phyloP scores from a whole-genome alignment of 2,797 vertebrate species.

The Limosa lapponica region DNA sequence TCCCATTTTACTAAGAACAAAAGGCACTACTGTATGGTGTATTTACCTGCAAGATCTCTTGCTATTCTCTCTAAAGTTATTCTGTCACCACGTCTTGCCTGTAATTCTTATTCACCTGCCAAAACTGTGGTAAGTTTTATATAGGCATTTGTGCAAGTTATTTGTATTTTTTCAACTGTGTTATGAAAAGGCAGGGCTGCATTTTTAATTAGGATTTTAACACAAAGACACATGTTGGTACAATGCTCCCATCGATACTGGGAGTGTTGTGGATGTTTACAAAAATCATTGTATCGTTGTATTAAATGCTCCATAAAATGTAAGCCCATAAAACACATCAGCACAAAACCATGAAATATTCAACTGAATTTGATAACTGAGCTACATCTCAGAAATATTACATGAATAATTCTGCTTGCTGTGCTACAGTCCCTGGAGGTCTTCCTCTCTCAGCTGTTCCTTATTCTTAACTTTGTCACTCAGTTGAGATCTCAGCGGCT shows the following conservation, averaged over 20 bases:
- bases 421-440: not conserved
- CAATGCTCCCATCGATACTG: not conserved
- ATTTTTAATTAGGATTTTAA: not conserved
- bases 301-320: not conserved
- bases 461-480: not conserved
- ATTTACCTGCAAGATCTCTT: not conserved
- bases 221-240: not conserved
- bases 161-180: not conserved
- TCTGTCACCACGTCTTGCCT: not conserved
- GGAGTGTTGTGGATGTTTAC: not conserved
- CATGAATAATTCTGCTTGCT: not conserved
- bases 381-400: not conserved
- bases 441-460: not conserved
- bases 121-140: not conserved
- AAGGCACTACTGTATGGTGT: not conserved
- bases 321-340: not conserved
- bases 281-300: not conserved
- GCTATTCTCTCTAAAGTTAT: not conserved
- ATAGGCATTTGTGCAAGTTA: not conserved
- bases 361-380: not conserved
- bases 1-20: not conserved
- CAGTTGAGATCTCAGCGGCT: not conserved
- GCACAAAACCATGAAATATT: not conserved
- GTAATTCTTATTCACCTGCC: not conserved
- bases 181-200: not conserved